Evolutionary conservation across 2,113 vertebrate species (phyloP), one percentile per base, ranked within the genome.

Genomic region (Anser cygnoides): DNA sequence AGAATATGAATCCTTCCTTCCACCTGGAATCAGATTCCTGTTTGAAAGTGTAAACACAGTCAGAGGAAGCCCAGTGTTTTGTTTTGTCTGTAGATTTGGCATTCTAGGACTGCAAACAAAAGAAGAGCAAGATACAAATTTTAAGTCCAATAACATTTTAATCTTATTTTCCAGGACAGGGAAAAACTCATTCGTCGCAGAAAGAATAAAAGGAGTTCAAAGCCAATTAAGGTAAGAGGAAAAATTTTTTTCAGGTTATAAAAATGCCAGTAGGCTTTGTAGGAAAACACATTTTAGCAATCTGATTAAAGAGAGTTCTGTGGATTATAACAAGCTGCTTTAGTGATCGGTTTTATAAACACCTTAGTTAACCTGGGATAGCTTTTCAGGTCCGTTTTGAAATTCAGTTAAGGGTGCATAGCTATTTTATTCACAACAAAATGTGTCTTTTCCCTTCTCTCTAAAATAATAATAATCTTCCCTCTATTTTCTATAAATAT

Each of bases 171-270:
- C 21, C 91, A 99, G 99, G 99, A 99, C 83, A 97, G 99, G 95
- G 99, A 99, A 97, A 99, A 99, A 93, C 98, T 99, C 2, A 98
- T 99, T 83, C 98, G 99, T 50, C 99, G 99, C 96, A 99, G 99
- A 97, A 99, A 98, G 66, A 99, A 99, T 98, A 99, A 99, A 98
- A 98, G 99, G 98, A 99, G 98, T 95, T 99, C 99, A 39, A 99
- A 99, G 92, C 99, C 99, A 86, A 99, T 99, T 94, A 99, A 99
- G 98, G 99, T 99, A 98, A 95, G 74, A 67, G 66, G 61, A 92
- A 95, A 88, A 92, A 52, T 46, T 33, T 55, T 93, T 85, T 90
- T 71, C n/a, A 39, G 22, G 55, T 68, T 88, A 49, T 43, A 49
- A 72, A 62, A 50, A 50, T 72, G n/a, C 21, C 55, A 26, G 31